A percentile compares a stretch with the other conserved stretches of the same genome.
These are phyloP conservation scores for Rutilus rutilus DNA, from an alignment of 2,113 vertebrate genomes.

Conservation along the genomic window DNA sequence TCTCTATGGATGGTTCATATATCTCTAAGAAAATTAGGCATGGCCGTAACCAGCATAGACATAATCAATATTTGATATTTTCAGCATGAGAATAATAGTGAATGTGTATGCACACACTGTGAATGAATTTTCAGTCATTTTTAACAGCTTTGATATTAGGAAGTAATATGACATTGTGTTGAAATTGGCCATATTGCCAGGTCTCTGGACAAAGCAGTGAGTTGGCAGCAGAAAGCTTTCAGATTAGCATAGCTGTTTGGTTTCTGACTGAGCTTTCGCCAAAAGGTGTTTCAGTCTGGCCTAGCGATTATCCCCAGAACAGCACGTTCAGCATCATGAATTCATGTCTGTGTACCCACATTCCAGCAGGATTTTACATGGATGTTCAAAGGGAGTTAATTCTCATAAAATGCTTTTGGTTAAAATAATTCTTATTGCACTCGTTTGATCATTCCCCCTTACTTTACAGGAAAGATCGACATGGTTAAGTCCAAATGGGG, in stretches of 20 bases:
- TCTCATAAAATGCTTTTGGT: neutral
- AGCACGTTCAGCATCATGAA: constrained; percentile 55
- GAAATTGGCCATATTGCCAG: neutral
- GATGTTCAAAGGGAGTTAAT: neutral
- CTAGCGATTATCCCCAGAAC: constrained; percentile 66
- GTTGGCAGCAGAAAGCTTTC: constrained; percentile 11
- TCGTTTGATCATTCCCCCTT: neutral
- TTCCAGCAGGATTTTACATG: constrained; percentile 46
- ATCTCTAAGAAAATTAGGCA: neutral
- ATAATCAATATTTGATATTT: no score
- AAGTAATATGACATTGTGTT: neutral
- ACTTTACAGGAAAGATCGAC: constrained; percentile 91
- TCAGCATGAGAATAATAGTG: no score
- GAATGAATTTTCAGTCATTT: no score
- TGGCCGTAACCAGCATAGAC: no score
- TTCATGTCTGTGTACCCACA: constrained; percentile 22
- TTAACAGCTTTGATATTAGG: neutral
- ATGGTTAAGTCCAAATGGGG: constrained; percentile 99
- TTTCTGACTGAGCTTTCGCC: constrained; percentile 25
- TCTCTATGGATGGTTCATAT: neutral
- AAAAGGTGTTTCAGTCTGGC: constrained; percentile 61
- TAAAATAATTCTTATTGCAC: neutral
- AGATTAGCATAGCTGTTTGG: constrained; percentile 45
- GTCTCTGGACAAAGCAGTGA: neutral
- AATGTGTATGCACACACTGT: no score